Percentiles rank a stretch among this genome's conserved stretches.
Evolutionary conservation across 2,888 invertebrate species (phyloP).

Genomic region (Meteorus colon): DNA sequence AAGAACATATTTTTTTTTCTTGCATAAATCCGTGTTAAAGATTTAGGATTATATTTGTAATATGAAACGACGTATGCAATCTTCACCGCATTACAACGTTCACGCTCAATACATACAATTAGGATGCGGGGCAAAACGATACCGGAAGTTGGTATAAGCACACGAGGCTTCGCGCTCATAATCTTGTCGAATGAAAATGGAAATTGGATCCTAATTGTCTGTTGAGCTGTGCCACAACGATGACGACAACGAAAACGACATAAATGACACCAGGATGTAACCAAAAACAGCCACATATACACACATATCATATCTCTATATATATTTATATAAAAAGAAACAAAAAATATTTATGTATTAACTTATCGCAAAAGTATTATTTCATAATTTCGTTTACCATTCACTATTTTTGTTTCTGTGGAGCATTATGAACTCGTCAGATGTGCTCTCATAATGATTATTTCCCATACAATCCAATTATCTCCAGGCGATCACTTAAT

Average conservation of each 20-base stretch:
- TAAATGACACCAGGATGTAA: slow-evolving; percentile 37
- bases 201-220: slow-evolving; percentile 49
- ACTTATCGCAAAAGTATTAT: background rate
- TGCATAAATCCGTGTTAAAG: background rate
- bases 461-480: slow-evolving; percentile 45
- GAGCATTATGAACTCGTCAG: slow-evolving; percentile 33
- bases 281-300: slow-evolving; percentile 14
- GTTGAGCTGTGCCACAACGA: slow-evolving; percentile 24
- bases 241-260: slow-evolving; percentile 1
- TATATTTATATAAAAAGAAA: background rate
- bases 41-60: slow-evolving; percentile 8
- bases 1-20: too few relatives aligned
- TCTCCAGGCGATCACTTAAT: slow-evolving; percentile 43
- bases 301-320: background rate
- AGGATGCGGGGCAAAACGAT: slow-evolving; percentile 57
- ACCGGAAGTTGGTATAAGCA: slow-evolving; percentile 60
- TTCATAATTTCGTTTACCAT: background rate
- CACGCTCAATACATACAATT: slow-evolving; percentile 48
- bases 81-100: slow-evolving; percentile 15
- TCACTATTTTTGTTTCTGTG: background rate
- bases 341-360: background rate
- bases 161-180: slow-evolving; percentile 58
- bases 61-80: slow-evolving; percentile 9
- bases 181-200: slow-evolving; percentile 44
- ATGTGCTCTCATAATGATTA: slow-evolving; percentile 27